Percentiles rank a stretch among this genome's conserved stretches.
phyloP scores from a whole-genome alignment of 2,888 invertebrate species.

The Eupithecia vulgata region DNA sequence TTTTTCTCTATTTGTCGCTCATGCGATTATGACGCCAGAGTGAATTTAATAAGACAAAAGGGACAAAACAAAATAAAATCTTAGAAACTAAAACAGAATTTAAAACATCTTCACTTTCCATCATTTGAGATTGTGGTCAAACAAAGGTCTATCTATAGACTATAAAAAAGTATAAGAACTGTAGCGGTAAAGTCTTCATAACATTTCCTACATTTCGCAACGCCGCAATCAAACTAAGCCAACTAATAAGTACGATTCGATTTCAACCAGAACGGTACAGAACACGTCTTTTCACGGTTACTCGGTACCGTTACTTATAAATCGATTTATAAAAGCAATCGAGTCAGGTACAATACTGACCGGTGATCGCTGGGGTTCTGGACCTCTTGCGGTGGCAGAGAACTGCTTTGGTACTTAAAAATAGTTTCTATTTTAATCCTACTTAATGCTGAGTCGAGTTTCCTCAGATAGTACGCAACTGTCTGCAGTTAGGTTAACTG shows the following conservation, averaged over 20 bases:
- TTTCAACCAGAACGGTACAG: conserved; percentile 39
- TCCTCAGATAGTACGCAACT: background rate
- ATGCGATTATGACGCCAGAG: no score
- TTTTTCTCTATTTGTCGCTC: no score
- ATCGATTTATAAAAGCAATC: conserved; percentile 39
- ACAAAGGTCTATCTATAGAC: no score
- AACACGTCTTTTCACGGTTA: conserved; percentile 42
- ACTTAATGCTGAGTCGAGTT: background rate
- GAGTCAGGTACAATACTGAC: conserved; percentile 17
- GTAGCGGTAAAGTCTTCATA: conserved; percentile 1
- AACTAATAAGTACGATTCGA: conserved; percentile 22
- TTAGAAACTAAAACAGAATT: no score
- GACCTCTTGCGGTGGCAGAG: conserved; percentile 1
- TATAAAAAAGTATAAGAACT: background rate
- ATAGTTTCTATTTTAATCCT: background rate
- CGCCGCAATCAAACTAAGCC: conserved; percentile 15
- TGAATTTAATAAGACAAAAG: no score
- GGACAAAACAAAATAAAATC: no score
- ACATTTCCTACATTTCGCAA: conserved; percentile 12
- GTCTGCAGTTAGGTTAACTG: no score
- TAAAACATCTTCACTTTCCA: no score
- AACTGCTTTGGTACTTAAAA: background rate
- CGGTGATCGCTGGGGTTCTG: conserved; percentile 24
- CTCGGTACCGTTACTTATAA: conserved; percentile 43
- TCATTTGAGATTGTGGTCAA: no score